Base-by-base conservation (phyloP, 2,888 invertebrate genomes). In the Chymomyza caudatula region DNA sequence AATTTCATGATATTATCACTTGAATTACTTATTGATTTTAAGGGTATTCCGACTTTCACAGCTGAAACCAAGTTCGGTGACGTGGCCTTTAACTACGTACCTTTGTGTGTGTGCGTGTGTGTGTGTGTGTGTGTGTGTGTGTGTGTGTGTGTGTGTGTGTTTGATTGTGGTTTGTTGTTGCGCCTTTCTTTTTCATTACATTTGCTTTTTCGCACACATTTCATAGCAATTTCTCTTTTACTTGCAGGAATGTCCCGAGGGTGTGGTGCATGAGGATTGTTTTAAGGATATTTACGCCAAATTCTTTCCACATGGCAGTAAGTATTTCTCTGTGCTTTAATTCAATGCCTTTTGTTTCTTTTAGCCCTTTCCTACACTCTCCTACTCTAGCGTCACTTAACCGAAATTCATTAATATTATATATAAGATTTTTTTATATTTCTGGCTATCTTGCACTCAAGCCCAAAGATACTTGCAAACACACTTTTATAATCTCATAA, bases 241-340 rank as follows among this genome's bases (percentile, higher is more conserved):
- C 88, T 94, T 93, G n/a, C 93, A 97, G 97, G 96, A 97, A 91
- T 98, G 97, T 91, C 98, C 98, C 4, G 97, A 97, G 88, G 98
- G 98, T 53, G 96, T 98, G 65, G 98, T 98, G 54, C 97, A 97
- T 87, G 98, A 98, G 91, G 98, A 98, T 88, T 96, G 96, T 74
- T 98, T 98, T 92, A 98, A 98, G 91, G 97, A 97, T 89, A 98
- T 98, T 87, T 98, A 98, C 91, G 96, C 97, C 77, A 98, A 98
- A 91, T 98, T 98, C 92, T 98, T 98, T 91, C 98, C 98, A 47
- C 97, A 98, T 90, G 98, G 98, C 92, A 98, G 98, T 98, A 93
- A 96, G 97, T 95, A 79, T 71, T 69, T 69, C 58, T 49, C n/a
- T 43, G 20, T 49, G 43, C 53, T 51, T 60, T 25, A 25, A 25